Conservation (phyloP, 2,888 invertebrate genomes). For the Pristionchus japonicus region DNA sequence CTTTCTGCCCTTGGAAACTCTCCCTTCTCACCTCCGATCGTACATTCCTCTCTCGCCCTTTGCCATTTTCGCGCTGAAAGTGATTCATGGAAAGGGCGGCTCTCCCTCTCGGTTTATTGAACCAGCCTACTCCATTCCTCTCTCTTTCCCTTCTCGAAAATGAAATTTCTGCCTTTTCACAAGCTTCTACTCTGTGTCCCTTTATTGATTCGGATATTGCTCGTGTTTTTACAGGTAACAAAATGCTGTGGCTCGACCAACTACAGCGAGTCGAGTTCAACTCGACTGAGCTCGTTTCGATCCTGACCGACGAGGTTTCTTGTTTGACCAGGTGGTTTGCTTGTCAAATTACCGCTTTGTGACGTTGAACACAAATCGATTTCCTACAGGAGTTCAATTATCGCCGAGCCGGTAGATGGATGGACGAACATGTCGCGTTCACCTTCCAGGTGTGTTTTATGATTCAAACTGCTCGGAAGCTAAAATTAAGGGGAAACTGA, state of each 20-base stretch:
- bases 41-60: too few relatives aligned
- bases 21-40: neutral
- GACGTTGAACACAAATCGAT: neutral
- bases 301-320: neutral
- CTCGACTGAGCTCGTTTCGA: neutral
- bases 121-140: too few relatives aligned
- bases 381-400: neutral
- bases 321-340: neutral
- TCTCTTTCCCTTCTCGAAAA: too few relatives aligned
- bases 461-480: neutral
- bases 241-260: neutral
- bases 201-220: too few relatives aligned
- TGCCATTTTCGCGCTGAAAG: too few relatives aligned
- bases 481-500: neutral
- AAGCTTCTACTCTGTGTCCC: too few relatives aligned
- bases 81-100: too few relatives aligned
- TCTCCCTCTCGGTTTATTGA: too few relatives aligned
- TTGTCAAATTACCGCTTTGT: neutral
- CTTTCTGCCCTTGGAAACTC: neutral
- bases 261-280: neutral
- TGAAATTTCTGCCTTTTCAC: too few relatives aligned
- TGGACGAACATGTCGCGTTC: neutral
- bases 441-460: neutral
- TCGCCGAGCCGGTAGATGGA: slow-evolving; percentile 8
- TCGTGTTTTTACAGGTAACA: too few relatives aligned